These are phyloP conservation scores for Neomonachus schauinslandi DNA, from an alignment of 2,113 vertebrate genomes.

Conservation along the genomic window DNA sequence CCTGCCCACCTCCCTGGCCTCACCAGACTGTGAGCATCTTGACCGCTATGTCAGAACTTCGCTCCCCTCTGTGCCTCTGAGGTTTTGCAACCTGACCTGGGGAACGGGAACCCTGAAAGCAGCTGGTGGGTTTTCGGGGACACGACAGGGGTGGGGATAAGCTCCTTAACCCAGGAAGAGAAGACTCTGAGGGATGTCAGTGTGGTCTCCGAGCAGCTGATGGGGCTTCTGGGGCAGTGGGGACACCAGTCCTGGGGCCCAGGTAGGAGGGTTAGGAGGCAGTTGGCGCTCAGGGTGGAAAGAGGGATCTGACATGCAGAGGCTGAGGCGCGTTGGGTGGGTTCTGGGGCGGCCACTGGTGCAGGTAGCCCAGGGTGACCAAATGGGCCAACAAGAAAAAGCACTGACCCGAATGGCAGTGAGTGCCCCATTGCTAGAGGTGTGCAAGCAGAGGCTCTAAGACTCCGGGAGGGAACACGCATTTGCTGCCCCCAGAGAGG, in stretches of 20 bases:
- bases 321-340: fast-evolving
- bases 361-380: neutral
- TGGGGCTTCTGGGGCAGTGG: neutral
- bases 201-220: neutral
- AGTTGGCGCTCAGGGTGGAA: neutral
- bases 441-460: neutral
- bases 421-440: neutral
- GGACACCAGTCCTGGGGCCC: neutral
- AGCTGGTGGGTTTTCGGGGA: neutral
- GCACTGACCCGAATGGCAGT: fast-evolving
- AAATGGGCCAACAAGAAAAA: neutral
- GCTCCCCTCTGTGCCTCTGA: neutral
- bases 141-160: fast-evolving
- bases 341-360: neutral
- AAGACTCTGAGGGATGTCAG: neutral
- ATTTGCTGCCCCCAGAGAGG: neutral
- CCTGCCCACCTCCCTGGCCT: neutral
- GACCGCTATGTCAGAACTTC: fast-evolving
- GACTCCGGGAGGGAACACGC: neutral
- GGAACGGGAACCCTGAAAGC: fast-evolving
- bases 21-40: neutral
- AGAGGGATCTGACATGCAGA: fast-evolving
- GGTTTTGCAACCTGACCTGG: neutral
- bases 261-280: neutral
- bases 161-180: neutral